Evolutionary conservation across 2,797 vertebrate species (phyloP), one percentile per base, ranked within the genome.

Genomic region (Poeciliopsis infans): DNA sequence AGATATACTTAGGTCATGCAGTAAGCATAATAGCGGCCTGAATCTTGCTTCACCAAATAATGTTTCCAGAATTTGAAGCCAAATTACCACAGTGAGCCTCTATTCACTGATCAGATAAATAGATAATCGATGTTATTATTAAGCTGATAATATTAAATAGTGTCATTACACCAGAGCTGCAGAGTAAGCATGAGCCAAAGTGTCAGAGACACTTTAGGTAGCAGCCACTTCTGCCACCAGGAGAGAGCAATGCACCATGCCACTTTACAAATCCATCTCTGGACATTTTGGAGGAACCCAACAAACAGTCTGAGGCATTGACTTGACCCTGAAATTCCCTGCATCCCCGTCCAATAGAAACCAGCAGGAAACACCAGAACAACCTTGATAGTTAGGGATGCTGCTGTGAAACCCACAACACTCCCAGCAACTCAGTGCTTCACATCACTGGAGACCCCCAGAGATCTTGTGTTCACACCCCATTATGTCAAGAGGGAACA

Each of bases 221-320:
- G 15, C 64, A 31, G 8, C 28, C 16, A 25, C 28, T 33, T 76
- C 12, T 13, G n/a, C 59, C 59, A 36, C 13, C 39, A 69, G 47
- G 57, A 7, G 28, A 61, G 28, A 28, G 39, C 64, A 53, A n/a
- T 28, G 47, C 11, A 53, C 23, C 28, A 15, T 18, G 33, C 33
- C 36, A 28, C 36, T 71, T 43, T 68, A 23, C 59, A 49, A 47
- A 76, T 11, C 18, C 41, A 46, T 16, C 41, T 46, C 55, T 33
- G 41, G 13, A 61, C 47, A 36, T 66, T 41, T 46, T 47, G 7
- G 74, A 70, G 12, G n/a, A 55, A 71, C n/a, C 53, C 66, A 77
- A 77, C 47, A 77, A 70, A 77, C 76, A 77, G 36, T 66, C 76
- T 8, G 66, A 77, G 76, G 76, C 47, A 59, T 36, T 71, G 76